These are phyloP conservation scores for Shinisaurus crocodilurus DNA, from an alignment of 2,113 vertebrate species.

Conservation along the genomic window DNA sequence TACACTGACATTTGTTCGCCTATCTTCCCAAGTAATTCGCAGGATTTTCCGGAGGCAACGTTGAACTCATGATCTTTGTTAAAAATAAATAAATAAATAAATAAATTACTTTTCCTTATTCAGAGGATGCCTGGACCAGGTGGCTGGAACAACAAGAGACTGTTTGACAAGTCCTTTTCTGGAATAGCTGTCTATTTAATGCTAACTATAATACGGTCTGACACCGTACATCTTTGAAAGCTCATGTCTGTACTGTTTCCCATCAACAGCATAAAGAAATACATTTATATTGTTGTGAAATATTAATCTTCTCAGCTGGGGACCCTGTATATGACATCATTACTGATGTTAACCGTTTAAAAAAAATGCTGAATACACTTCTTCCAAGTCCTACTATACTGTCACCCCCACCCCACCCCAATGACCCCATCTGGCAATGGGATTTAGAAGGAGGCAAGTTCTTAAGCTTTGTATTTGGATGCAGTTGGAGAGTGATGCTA, in stretches of 20 bases:
- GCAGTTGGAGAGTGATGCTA: too few relatives aligned
- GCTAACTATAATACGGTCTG: neutral
- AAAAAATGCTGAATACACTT: too few relatives aligned
- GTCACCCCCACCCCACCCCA: too few relatives aligned
- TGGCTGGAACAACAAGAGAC: neutral
- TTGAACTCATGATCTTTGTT: neutral
- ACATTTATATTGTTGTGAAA: neutral
- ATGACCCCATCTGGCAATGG: too few relatives aligned
- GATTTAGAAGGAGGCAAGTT: neutral
- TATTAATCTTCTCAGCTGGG: neutral
- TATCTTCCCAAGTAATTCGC: too few relatives aligned
- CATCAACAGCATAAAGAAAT: neutral
- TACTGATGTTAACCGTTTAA: too few relatives aligned
- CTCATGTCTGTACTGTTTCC: neutral
- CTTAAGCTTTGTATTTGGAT: neutral
- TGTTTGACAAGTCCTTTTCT: neutral
- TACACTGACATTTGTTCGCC: too few relatives aligned
- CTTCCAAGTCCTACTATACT: too few relatives aligned
- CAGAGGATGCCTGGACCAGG: neutral
- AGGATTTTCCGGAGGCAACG: too few relatives aligned
- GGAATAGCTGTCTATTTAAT: too few relatives aligned
- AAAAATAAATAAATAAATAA: neutral
- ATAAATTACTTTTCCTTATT: neutral
- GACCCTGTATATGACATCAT: neutral
- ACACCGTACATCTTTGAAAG: too few relatives aligned